Percentiles rank a stretch among this genome's conserved stretches.
These are phyloP conservation scores for Drosophila ananassae DNA, from an alignment of 1,140 invertebrate species.

Conservation along the genomic window DNA sequence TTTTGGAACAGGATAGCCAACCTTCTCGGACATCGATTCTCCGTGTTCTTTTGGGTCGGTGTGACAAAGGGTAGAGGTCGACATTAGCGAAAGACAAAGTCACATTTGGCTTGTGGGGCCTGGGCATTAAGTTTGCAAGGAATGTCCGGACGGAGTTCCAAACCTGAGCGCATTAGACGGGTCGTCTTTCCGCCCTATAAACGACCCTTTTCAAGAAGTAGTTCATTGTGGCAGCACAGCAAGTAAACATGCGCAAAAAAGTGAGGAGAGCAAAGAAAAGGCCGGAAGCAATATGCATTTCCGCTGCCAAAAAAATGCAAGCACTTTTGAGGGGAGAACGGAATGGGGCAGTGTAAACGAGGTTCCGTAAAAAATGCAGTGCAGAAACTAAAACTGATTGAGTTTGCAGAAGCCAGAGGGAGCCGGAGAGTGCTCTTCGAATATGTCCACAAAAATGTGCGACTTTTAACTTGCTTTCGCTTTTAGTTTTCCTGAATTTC, in stretches of 20 bases:
- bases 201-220: constrained; percentile 33
- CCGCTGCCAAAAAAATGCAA: constrained; percentile 76
- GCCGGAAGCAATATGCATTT: constrained; percentile 75
- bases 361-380: constrained; percentile 47
- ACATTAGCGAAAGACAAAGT: constrained; percentile 49
- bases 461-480: constrained; percentile 13
- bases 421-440: constrained; percentile 14
- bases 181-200: background rate
- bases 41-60: background rate
- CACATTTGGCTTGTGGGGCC: constrained; percentile 47
- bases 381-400: constrained; percentile 24
- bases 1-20: too few relatives aligned
- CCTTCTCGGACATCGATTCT: background rate
- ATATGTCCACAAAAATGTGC: constrained; percentile 16
- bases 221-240: constrained; percentile 20
- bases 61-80: constrained; percentile 4
- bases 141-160: constrained; percentile 34
- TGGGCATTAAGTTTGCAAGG: constrained; percentile 45
- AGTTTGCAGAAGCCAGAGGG: constrained; percentile 5
- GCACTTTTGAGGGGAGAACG: constrained; percentile 55
- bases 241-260: constrained; percentile 42
- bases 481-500: constrained; percentile 25
- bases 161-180: constrained; percentile 26
- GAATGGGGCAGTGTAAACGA: constrained; percentile 13
- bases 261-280: constrained; percentile 59